These are phyloP conservation scores for Tachysurus fulvidraco DNA, from an alignment of 2,113 vertebrate species.

Conservation along the genomic window DNA sequence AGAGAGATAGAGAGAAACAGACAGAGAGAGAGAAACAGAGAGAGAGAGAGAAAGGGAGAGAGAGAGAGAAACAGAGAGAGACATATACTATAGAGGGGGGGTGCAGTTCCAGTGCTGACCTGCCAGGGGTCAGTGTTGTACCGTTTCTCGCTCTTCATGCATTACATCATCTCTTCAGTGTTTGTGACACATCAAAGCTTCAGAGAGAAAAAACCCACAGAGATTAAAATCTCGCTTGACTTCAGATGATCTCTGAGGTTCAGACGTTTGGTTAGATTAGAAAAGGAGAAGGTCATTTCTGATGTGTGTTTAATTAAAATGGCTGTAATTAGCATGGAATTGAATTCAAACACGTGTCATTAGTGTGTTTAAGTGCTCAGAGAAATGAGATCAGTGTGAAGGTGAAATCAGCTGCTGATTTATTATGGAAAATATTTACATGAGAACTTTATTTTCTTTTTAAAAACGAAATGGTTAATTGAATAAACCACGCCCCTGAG, in stretches of 20 bases:
- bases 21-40: too few relatives aligned
- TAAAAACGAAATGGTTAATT: background rate
- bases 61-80: background rate
- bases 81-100: too few relatives aligned
- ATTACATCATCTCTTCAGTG: background rate
- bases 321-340: background rate
- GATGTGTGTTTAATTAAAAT: background rate
- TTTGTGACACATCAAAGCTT: background rate
- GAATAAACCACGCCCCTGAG: background rate
- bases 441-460: background rate
- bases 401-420: background rate
- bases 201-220: background rate
- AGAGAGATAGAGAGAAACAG: too few relatives aligned
- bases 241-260: background rate
- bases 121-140: constrained; percentile 29
- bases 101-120: background rate
- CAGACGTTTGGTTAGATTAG: background rate
- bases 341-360: background rate
- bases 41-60: too few relatives aligned
- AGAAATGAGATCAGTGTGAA: background rate
- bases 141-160: background rate
- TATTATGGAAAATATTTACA: background rate
- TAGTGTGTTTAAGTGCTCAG: too few relatives aligned
- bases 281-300: background rate
- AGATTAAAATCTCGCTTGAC: constrained; percentile 1